Percentiles rank a stretch among this genome's conserved stretches.
Conservation (phyloP, 2,113 vertebrate genomes). For the Archocentrus centrarchus region DNA sequence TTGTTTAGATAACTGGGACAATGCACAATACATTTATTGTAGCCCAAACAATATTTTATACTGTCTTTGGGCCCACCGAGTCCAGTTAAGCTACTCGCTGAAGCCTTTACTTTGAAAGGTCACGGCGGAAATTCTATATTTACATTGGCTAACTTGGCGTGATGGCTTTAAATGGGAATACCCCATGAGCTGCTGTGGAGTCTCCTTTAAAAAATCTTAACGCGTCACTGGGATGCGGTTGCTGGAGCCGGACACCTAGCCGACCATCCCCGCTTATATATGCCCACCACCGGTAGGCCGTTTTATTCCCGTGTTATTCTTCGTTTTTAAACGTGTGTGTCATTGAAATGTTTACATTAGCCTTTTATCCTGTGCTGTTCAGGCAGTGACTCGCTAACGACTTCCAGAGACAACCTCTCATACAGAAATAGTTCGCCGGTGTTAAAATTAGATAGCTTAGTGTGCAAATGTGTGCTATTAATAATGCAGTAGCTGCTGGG, state of each 20-base stretch:
- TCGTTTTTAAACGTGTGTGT: not conserved
- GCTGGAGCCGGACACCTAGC: slow-evolving; percentile 58
- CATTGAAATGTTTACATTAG: not conserved
- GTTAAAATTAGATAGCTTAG: slow-evolving; percentile 71
- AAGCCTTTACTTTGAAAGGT: slow-evolving; percentile 47
- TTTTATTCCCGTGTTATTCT: not conserved
- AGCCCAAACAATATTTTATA: too few species aligned
- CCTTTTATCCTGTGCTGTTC: not conserved
- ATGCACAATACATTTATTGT: not conserved
- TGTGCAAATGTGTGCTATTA: slow-evolving; percentile 49
- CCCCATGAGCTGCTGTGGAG: slow-evolving; percentile 52
- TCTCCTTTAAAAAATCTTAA: slow-evolving; percentile 61
- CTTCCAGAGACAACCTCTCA: slow-evolving; percentile 56
- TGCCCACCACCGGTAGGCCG: slow-evolving; percentile 63
- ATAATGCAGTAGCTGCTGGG: slow-evolving; percentile 32
- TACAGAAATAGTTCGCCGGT: slow-evolving; percentile 48
- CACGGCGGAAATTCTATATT: not conserved
- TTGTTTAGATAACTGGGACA: not conserved
- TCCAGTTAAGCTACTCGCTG: too few species aligned
- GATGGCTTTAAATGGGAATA: slow-evolving; percentile 54
- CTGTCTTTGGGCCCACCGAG: too few species aligned
- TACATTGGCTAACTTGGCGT: not conserved
- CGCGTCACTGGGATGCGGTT: slow-evolving; percentile 71
- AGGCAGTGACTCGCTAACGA: slow-evolving; percentile 40
- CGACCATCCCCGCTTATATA: slow-evolving; percentile 6